Evolutionary conservation across 2,888 invertebrate species (phyloP), one percentile per base, ranked within the genome.

Genomic region (Abrostola tripartita): DNA sequence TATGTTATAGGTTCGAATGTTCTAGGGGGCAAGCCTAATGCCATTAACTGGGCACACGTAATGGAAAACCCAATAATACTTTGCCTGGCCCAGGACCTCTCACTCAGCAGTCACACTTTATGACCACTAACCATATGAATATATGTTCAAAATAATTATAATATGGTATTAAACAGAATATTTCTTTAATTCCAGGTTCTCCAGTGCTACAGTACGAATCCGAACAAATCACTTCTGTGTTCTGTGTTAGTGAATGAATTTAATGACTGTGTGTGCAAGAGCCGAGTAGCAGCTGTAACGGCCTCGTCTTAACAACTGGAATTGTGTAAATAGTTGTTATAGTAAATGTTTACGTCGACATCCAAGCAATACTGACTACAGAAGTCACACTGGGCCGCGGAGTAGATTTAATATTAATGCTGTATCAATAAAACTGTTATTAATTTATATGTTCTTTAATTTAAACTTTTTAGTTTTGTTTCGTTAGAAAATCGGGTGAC

Each of bases 261-360:
- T 85, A 94, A 94, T 92, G 93, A 94, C 87, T 94, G 94, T 90
- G 94, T 94, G 53, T 94, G 94, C 88, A 88, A 90, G 85, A 94
- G 93, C 83, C 87, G 94, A 74, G 84, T 94, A 50, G 89, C 93
- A 10, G 92, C 94, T 0, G 87, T 94, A 40, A 84, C 93, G 0
- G 90, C 92, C 12, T 83, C 89, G 1, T 92, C 93, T 76, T 93
- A 92, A 78, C 79, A 40, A 37, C 40, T 9, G 40, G 64, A 67
- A 70, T 61, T 71, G 63, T 86, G 82, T 85, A 85, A 78, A 86
- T 83, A 83, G 81, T 80, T 68, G 52, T 70, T 71, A 68, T 81
- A 78, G 74, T 71, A 68, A 75, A 81, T 74, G 58, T 61, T 69
- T 40, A 65, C 55, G 55, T 74, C 72, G 73, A 74, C 84, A 78